Evolutionary conservation across 2,113 vertebrate genomes (phyloP).

Genomic region (Dipodomys stephensi): DNA sequence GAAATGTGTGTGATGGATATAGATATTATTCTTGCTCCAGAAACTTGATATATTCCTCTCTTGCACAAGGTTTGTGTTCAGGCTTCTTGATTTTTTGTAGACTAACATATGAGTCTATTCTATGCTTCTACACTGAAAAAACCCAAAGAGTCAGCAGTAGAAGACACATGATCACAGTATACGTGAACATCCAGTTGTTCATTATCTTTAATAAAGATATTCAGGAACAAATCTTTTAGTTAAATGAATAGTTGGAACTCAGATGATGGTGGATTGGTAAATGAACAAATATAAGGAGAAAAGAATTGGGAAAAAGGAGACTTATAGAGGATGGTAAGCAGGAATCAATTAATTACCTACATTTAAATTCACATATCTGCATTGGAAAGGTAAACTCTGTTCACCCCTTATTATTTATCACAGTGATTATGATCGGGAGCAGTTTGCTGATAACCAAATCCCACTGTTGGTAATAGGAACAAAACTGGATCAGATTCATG

Average conservation of each 20-base stretch:
- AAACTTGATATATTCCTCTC: constrained; percentile 22
- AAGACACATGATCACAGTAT: background rate
- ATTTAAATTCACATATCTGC: constrained; percentile 42
- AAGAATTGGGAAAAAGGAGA: background rate
- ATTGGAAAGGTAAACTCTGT: constrained; percentile 47
- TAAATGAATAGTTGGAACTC: constrained; percentile 32
- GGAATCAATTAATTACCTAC: constrained; percentile 24
- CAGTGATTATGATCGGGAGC: constrained; percentile 97
- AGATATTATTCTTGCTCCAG: background rate
- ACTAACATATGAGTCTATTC: background rate
- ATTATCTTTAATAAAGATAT: background rate
- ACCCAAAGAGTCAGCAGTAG: background rate
- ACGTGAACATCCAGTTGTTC: background rate
- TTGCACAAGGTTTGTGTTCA: background rate
- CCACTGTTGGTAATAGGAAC: constrained; percentile 97
- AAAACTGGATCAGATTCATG: constrained; percentile 98
- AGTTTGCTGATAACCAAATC: constrained; percentile 97
- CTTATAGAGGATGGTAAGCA: constrained; percentile 4
- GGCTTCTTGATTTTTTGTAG: background rate
- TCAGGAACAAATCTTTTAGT: constrained; percentile 11
- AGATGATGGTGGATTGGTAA: background rate
- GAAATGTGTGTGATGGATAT: background rate
- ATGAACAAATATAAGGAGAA: constrained; percentile 3
- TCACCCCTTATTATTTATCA: constrained; percentile 67
- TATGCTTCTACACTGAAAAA: constrained; percentile 17